Conservation (phyloP, 2,113 vertebrate genomes). For the Pao palembangensis region DNA sequence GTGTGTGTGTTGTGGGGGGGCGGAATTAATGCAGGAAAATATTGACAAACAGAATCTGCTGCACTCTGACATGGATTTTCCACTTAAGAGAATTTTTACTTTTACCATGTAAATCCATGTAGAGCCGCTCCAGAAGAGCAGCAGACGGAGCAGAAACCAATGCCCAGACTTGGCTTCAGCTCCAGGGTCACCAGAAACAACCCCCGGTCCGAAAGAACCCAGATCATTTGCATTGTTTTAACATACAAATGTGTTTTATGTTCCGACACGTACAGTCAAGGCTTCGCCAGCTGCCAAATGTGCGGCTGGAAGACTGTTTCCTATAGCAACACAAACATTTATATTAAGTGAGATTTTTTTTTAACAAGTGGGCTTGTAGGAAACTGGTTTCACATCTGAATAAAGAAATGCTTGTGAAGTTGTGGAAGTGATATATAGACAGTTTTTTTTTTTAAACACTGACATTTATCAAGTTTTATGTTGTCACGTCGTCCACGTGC, state of each 20-base stretch:
- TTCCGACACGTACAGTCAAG: too few relatives aligned
- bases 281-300: background rate
- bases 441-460: background rate
- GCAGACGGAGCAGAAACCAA: background rate
- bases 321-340: background rate
- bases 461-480: background rate
- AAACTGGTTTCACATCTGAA: slow-evolving; percentile 1
- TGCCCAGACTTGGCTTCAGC: background rate
- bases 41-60: slow-evolving; percentile 16
- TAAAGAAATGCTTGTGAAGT: background rate
- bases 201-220: background rate
- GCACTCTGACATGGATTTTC: slow-evolving; percentile 33
- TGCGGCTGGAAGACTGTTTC: background rate
- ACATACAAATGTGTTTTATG: background rate
- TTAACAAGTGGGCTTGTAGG: background rate
- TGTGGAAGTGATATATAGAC: background rate
- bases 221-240: slow-evolving; percentile 4
- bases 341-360: background rate
- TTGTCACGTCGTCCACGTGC: background rate
- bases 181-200: background rate
- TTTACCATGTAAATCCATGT: slow-evolving; percentile 16
- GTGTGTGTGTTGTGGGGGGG: background rate
- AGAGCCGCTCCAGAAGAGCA: slow-evolving; percentile 14
- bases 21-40: slow-evolving; percentile 26
- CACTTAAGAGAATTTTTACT: slow-evolving; percentile 25